These are phyloP conservation scores for Campylomormyrus numenius DNA, from an alignment of 2,113 vertebrate species.

Conservation along the genomic window DNA sequence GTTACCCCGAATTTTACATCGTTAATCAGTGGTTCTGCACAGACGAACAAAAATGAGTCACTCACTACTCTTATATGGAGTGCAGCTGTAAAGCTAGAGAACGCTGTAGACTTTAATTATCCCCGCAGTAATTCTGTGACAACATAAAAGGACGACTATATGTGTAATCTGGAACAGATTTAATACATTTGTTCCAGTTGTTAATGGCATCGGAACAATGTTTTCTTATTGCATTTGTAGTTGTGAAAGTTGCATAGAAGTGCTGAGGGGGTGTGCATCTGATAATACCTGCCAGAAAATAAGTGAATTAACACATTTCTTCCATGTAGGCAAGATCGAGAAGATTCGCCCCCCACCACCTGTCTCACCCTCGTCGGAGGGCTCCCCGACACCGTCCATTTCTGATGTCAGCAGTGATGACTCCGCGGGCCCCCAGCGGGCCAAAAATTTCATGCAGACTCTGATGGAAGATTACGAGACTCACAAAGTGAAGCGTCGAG, in stretches of 20 bases:
- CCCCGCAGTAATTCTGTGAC: background rate
- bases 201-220: background rate
- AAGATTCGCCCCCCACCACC: conserved; percentile 75
- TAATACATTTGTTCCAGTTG: background rate
- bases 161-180: background rate
- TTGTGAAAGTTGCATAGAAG: background rate
- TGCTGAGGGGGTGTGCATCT: background rate
- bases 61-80: background rate
- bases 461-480: conserved; percentile 94
- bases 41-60: background rate
- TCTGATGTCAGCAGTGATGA: conserved; percentile 72
- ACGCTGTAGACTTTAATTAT: background rate
- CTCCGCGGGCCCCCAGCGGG: conserved; percentile 69
- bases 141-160: background rate
- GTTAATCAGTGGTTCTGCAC: background rate
- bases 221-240: background rate
- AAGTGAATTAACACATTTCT: background rate
- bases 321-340: conserved; percentile 87
- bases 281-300: background rate
- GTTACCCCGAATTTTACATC: background rate
- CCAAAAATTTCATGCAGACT: conserved; percentile 96
- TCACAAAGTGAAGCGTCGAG: conserved; percentile 89
- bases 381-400: conserved; percentile 55
- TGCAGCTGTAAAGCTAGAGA: background rate
- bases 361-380: conserved; percentile 76